Conservation (phyloP, 2,113 vertebrate species). For the Myrmecobius fasciatus region DNA sequence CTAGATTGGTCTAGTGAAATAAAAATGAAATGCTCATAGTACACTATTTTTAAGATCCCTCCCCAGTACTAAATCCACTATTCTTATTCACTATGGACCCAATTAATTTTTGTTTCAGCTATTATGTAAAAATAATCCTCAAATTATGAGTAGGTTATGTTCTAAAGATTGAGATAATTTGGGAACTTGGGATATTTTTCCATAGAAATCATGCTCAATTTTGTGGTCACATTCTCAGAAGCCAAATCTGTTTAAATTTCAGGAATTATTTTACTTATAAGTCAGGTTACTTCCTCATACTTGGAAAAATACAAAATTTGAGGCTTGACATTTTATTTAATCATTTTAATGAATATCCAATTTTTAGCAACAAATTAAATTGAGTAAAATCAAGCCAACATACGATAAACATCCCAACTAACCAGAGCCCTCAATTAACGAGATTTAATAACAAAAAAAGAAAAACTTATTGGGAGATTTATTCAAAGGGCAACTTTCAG, state of each 20-base stretch:
- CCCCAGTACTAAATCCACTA: neutral
- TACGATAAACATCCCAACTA: neutral
- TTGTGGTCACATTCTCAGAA: neutral
- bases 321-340: neutral
- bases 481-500: neutral
- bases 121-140: neutral
- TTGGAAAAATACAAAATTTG: neutral
- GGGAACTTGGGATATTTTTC: neutral
- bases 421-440: neutral
- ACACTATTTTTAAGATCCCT: neutral
- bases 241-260: neutral
- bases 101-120: neutral
- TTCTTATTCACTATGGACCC: neutral
- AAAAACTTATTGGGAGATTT: neutral
- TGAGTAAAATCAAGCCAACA: neutral
- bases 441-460: neutral
- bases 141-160: neutral
- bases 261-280: neutral
- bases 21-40: neutral
- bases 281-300: neutral
- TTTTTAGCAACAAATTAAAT: neutral
- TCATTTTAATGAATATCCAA: neutral
- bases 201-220: neutral
- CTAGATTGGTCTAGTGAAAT: neutral
- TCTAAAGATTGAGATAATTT: neutral